Percentiles rank a stretch among this genome's conserved stretches.
These are phyloP conservation scores for Dipodomys stephensi DNA, from an alignment of 2,113 vertebrate species.

Conservation along the genomic window DNA sequence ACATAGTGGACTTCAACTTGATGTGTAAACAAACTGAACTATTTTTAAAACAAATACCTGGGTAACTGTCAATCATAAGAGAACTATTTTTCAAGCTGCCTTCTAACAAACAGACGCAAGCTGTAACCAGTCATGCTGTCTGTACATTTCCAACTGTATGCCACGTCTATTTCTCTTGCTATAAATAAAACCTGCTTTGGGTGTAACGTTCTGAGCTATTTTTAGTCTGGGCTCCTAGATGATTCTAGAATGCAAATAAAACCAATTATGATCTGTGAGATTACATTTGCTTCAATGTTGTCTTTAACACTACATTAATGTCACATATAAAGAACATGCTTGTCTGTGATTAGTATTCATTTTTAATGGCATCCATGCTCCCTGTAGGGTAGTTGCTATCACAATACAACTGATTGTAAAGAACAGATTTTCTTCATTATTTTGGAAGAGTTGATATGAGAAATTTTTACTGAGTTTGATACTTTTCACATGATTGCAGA, in stretches of 20 bases:
- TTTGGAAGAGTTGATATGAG: background rate
- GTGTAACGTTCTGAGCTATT: background rate
- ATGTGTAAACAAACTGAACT: background rate
- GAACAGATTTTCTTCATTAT: background rate
- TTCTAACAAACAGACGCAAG: background rate
- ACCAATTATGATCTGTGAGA: background rate
- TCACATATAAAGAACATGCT: rapidly evolving
- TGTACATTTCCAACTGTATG: background rate
- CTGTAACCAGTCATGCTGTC: background rate
- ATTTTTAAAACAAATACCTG: background rate
- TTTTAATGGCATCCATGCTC: background rate
- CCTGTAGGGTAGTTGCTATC: background rate
- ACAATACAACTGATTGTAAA: background rate
- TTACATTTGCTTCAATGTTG: background rate
- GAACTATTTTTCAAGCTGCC: background rate
- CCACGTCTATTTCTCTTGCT: background rate
- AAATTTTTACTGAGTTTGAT: background rate
- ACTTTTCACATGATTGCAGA: background rate
- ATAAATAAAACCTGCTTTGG: background rate
- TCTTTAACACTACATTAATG: background rate
- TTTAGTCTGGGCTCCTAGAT: background rate
- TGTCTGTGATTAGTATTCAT: background rate
- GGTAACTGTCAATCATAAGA: background rate
- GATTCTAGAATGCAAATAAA: background rate
- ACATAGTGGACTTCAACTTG: background rate